Base-by-base conservation (phyloP, 2,113 vertebrate species). In the Pluvianellus socialis region DNA sequence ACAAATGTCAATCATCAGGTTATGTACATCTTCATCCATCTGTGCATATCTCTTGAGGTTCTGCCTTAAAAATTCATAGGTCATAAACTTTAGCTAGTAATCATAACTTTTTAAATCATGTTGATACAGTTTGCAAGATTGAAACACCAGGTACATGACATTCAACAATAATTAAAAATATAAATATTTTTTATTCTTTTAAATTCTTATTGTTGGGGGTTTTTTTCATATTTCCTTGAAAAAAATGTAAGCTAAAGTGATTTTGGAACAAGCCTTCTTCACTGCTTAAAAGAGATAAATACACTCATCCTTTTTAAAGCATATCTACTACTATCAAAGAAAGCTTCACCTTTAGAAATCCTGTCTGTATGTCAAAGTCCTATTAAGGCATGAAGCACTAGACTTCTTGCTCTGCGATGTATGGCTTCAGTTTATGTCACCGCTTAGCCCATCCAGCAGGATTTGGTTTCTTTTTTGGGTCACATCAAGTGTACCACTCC, bases 31-130 rank as follows among this genome's bases (percentile, higher is more conserved):
- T 88, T 80, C 88, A 96, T 92, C 9, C 27, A 96, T 91, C 80
- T 76, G 28, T 74, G 87, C 28, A 44, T 14, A 66, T 88, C 53
- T 23, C 89, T 94, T 88, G 66, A 95, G 86, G 62, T 79, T 90
- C 79, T 77, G 38, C 80, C 94, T 95, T 95, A 93, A 96, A 96
- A 94, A 90, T 93, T 92, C 88, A 90, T 90, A 86, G 63, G 28
- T 86, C 81, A 66, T 88, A 95, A 95, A 97, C n/a, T 95, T 87
- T 90, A 82, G 70, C 66, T 82, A 82, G 77, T 10, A 85, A 89
- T 90, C 70, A 40, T 55, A 89, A 91, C 45, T 85, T 94, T 87
- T 82, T 27, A 0, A 89, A 94, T 88, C 66, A 74, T 30, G 20
- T 58, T 94, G 68, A 53, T 63, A 33, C 19, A 24, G 17, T 68